These are phyloP conservation scores for Epinotia nisella DNA, from an alignment of 2,888 invertebrate genomes.

Conservation along the genomic window DNA sequence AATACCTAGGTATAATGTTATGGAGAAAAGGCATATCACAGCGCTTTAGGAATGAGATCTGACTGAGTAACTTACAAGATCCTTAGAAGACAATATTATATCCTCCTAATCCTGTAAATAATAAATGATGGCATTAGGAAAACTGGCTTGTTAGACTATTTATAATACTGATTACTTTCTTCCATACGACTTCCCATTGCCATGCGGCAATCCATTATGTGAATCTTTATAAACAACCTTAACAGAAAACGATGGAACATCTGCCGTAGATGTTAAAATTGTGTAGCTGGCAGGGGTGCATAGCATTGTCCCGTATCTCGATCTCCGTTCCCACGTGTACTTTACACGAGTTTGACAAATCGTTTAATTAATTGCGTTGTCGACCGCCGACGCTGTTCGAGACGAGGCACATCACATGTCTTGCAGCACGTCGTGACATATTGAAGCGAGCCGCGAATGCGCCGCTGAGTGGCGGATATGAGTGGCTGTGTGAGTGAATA, in stretches of 20 bases:
- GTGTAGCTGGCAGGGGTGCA: slow-evolving; percentile 11
- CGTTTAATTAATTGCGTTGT: slow-evolving; percentile 41
- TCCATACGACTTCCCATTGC: no score
- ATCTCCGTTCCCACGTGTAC: slow-evolving; percentile 41
- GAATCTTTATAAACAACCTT: slow-evolving; percentile 30
- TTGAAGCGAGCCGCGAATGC: slow-evolving; percentile 44
- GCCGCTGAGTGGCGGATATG: slow-evolving; percentile 53
- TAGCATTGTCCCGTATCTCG: slow-evolving; percentile 25
- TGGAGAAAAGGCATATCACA: background rate
- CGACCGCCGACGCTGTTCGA: slow-evolving; percentile 33
- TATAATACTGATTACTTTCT: background rate
- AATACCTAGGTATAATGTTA: background rate
- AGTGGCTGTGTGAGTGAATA: slow-evolving; percentile 59
- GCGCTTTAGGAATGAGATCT: background rate
- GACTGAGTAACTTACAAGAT: background rate
- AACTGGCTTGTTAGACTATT: slow-evolving; percentile 3
- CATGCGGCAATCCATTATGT: slow-evolving; percentile 11
- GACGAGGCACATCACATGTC: slow-evolving; percentile 47
- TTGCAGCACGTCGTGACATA: slow-evolving; percentile 47
- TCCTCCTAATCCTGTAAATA: background rate
- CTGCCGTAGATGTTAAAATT: slow-evolving; percentile 26
- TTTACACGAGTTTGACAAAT: slow-evolving; percentile 44
- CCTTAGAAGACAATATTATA: background rate
- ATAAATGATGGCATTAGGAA: background rate
- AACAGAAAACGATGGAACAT: slow-evolving; percentile 26